These are phyloP conservation scores for Malurus elegans DNA, from an alignment of 2,113 vertebrate genomes.

Conservation along the genomic window DNA sequence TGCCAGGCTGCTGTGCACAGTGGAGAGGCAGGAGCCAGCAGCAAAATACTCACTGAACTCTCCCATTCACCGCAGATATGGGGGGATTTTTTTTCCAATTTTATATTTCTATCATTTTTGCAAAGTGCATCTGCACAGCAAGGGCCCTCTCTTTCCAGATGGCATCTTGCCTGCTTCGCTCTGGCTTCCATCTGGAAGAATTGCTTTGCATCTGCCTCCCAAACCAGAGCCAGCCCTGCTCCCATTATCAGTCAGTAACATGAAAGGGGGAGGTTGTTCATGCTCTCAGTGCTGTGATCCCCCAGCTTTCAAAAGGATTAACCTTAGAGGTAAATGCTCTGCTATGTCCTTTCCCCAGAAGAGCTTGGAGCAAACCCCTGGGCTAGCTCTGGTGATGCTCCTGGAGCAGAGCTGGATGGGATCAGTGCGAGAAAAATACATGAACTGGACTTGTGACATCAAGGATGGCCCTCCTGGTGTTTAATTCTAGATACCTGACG, in stretches of 20 bases:
- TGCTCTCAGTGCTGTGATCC: background rate
- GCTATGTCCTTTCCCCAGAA: background rate
- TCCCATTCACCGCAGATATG: background rate
- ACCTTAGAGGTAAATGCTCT: background rate
- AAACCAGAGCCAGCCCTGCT: constrained; percentile 22
- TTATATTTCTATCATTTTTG: constrained; percentile 29
- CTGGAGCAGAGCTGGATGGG: background rate
- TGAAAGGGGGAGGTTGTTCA: background rate
- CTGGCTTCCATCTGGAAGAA: constrained; percentile 58
- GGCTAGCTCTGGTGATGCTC: background rate
- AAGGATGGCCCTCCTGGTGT: background rate
- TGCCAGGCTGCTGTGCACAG: background rate
- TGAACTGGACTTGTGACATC: background rate
- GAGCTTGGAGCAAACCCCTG: background rate
- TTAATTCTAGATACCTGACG: background rate
- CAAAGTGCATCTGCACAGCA: constrained; percentile 24
- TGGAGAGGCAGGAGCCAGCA: background rate
- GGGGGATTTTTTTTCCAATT: background rate
- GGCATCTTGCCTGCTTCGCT: constrained; percentile 46
- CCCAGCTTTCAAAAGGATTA: background rate
- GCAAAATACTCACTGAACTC: background rate
- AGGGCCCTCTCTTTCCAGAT: constrained; percentile 46
- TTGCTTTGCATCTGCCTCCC: constrained; percentile 42
- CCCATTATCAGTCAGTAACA: constrained; percentile 12
- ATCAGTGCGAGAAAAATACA: background rate